Evolutionary conservation across 23 tunicate species (phyloP).

Genomic region (Diplosoma virens): DNA sequence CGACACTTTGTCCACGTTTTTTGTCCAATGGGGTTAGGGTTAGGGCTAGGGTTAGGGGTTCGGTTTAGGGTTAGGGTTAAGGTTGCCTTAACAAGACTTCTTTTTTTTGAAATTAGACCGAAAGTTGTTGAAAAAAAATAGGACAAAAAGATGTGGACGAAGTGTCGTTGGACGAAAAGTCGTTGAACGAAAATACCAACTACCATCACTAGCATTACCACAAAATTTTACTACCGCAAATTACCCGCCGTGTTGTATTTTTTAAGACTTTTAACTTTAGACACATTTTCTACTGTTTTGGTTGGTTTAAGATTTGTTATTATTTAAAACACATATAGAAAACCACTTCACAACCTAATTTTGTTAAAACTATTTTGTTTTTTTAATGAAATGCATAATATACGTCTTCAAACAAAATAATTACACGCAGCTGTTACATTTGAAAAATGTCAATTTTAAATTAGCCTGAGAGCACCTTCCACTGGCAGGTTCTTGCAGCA

Average conservation of each 20-base stretch:
- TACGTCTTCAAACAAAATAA: not conserved
- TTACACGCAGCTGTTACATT: not conserved
- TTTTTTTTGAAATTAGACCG: too few species aligned
- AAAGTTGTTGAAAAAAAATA: too few species aligned
- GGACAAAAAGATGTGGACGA: too few species aligned
- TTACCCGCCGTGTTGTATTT: not conserved
- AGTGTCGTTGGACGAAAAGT: too few species aligned
- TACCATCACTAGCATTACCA: too few species aligned
- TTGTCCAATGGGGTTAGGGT: too few species aligned
- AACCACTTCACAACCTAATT: not conserved
- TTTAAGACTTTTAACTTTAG: not conserved
- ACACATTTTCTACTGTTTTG: not conserved
- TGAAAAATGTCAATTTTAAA: not conserved
- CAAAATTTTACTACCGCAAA: not conserved
- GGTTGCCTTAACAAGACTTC: too few species aligned
- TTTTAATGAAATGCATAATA: not conserved
- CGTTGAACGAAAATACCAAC: too few species aligned
- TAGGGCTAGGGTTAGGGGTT: too few species aligned
- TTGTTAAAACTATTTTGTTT: not conserved
- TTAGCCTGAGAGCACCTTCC: not conserved
- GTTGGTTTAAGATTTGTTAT: not conserved
- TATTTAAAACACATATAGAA: not conserved
- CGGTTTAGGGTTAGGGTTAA: too few species aligned
- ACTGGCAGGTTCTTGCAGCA: not conserved
- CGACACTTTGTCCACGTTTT: too few species aligned